phyloP scores from a whole-genome alignment of 2,113 vertebrate species.

The Girardinichthys multiradiatus region DNA sequence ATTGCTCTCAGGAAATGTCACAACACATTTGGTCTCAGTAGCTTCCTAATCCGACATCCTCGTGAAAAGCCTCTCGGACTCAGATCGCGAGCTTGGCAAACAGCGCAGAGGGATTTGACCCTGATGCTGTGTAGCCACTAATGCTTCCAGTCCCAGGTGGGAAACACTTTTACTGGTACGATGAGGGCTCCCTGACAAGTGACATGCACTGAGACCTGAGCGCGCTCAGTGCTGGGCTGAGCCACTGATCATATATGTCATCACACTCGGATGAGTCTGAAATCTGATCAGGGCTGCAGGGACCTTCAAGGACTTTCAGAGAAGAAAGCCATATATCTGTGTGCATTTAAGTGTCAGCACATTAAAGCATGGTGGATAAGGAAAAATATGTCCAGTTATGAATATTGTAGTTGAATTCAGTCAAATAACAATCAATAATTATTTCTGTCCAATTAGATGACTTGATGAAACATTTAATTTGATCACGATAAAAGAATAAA shows the following conservation, averaged over 20 bases:
- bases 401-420: not conserved
- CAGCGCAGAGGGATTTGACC: conserved; percentile 25
- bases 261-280: conserved; percentile 58
- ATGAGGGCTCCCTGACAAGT: not conserved
- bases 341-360: not conserved
- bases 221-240: not conserved
- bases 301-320: conserved; percentile 42
- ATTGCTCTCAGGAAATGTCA: not conserved
- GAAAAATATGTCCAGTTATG: no score
- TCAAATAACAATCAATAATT: not conserved
- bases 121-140: conserved; percentile 38
- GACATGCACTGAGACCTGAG: not conserved
- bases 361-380: not conserved
- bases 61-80: not conserved
- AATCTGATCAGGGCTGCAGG: conserved; percentile 63
- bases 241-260: conserved; percentile 36
- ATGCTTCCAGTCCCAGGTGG: conserved; percentile 26
- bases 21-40: conserved; percentile 3
- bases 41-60: not conserved
- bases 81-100: conserved; percentile 8
- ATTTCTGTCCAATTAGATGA: no score
- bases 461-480: not conserved
- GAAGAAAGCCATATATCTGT: conserved; percentile 3
- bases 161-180: conserved; percentile 13
- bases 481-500: not conserved